A percentile compares a stretch with the other conserved stretches of the same genome.
phyloP scores from a whole-genome alignment of 2,797 vertebrate genomes.

The Danio aesculapii region DNA sequence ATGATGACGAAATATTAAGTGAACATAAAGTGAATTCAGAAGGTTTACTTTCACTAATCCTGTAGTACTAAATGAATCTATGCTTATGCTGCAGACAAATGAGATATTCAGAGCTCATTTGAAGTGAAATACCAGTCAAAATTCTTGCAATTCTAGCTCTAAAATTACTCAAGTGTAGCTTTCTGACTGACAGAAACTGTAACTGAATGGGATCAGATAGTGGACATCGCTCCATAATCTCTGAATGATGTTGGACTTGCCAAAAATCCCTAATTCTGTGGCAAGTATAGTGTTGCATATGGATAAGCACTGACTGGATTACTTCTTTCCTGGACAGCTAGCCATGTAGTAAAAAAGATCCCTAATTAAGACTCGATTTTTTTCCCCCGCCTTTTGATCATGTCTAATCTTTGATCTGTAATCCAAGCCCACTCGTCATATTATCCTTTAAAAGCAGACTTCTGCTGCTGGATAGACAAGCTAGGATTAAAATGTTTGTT shows the following conservation, averaged over 20 bases:
- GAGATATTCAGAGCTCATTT: background rate
- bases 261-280: background rate
- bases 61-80: background rate
- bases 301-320: background rate
- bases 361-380: constrained; percentile 31
- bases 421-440: constrained; percentile 42
- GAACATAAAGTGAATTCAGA: background rate
- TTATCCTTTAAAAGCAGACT: constrained; percentile 57
- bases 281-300: background rate
- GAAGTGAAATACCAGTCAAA: background rate
- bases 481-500: constrained; percentile 58
- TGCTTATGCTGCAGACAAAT: background rate
- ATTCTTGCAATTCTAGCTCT: background rate
- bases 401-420: constrained; percentile 37
- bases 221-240: background rate
- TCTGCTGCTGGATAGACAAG: constrained; percentile 22
- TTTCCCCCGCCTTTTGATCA: constrained; percentile 39
- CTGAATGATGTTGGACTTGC: background rate
- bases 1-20: background rate
- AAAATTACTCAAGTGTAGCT: background rate
- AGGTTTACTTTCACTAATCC: background rate
- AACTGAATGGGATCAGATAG: background rate
- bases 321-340: background rate
- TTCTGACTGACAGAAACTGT: background rate
- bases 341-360: background rate